These are phyloP conservation scores for Anguilla anguilla DNA, from an alignment of 2,797 vertebrate genomes.

Conservation along the genomic window DNA sequence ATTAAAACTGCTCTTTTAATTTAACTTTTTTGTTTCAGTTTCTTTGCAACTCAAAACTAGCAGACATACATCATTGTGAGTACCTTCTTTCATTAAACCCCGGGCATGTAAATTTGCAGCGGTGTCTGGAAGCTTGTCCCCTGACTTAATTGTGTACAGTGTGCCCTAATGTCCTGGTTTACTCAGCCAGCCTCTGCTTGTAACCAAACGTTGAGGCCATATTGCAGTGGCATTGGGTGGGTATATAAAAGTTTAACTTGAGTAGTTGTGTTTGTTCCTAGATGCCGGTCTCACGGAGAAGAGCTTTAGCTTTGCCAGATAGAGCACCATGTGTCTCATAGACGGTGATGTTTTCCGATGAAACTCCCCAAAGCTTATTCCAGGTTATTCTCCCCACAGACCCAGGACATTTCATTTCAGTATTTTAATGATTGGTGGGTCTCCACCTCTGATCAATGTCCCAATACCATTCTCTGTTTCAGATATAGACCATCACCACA, in stretches of 20 bases:
- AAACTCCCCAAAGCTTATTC: conserved; percentile 23
- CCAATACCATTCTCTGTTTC: conserved; percentile 49
- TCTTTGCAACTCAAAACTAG: not conserved
- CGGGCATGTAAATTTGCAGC: not conserved
- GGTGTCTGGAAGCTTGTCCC: not conserved
- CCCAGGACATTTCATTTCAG: not conserved
- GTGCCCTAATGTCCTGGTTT: not conserved
- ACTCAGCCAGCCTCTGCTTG: not conserved
- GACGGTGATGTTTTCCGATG: not conserved
- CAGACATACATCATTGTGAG: not conserved
- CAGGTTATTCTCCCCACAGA: not conserved
- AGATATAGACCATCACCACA: conserved; percentile 32
- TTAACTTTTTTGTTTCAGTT: not conserved
- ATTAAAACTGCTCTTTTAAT: not conserved
- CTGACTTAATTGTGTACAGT: not conserved
- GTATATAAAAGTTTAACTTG: not conserved
- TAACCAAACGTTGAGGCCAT: too few species aligned
- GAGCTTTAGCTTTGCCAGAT: not conserved
- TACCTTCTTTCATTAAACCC: not conserved
- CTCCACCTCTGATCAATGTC: conserved; percentile 43
- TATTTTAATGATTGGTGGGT: conserved; percentile 34
- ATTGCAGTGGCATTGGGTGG: not conserved
- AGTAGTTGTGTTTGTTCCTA: not conserved
- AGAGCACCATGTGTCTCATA: conserved; percentile 10
- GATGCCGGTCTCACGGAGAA: not conserved